Percentiles rank a stretch among this genome's conserved stretches.
Conservation (phyloP, 2,888 invertebrate genomes). For the Drosophila anomelani region DNA sequence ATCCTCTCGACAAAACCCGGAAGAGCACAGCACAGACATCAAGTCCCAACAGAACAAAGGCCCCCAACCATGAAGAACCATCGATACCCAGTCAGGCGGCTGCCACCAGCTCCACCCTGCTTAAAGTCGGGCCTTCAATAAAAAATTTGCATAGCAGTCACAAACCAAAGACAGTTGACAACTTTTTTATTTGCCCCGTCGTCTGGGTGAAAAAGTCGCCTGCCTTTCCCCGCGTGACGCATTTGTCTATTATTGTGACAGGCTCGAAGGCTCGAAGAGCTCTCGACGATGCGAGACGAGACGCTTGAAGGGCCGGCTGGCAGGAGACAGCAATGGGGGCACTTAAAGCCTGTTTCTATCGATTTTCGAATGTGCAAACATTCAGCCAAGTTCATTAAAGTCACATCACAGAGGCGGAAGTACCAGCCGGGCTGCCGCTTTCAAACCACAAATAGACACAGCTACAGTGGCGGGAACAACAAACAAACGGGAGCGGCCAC, state of each 20-base stretch:
- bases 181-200: conserved; percentile 57
- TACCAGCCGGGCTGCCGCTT: conserved; percentile 17
- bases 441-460: conserved; percentile 72
- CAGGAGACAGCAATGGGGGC: conserved; percentile 33
- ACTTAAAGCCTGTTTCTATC: conserved; percentile 60
- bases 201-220: conserved; percentile 26
- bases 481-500: conserved; percentile 62
- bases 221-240: conserved; percentile 34
- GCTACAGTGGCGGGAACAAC: conserved; percentile 36
- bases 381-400: conserved; percentile 71
- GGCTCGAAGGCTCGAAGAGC: conserved; percentile 27
- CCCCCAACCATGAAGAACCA: conserved; percentile 1
- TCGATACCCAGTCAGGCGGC: conserved; percentile 6
- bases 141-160: conserved; percentile 63
- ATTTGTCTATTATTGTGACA: conserved; percentile 72
- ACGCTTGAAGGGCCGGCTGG: conserved; percentile 29
- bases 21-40: conserved; percentile 27
- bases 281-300: conserved; percentile 31
- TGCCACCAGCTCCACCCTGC: neutral
- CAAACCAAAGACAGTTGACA: conserved; percentile 67
- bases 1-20: conserved; percentile 13
- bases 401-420: conserved; percentile 65
- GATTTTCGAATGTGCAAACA: conserved; percentile 58
- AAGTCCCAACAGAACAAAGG: conserved; percentile 36
- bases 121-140: conserved; percentile 10